These are phyloP conservation scores for Epinephelus coioides DNA, from an alignment of 2,797 vertebrate genomes.

Conservation along the genomic window DNA sequence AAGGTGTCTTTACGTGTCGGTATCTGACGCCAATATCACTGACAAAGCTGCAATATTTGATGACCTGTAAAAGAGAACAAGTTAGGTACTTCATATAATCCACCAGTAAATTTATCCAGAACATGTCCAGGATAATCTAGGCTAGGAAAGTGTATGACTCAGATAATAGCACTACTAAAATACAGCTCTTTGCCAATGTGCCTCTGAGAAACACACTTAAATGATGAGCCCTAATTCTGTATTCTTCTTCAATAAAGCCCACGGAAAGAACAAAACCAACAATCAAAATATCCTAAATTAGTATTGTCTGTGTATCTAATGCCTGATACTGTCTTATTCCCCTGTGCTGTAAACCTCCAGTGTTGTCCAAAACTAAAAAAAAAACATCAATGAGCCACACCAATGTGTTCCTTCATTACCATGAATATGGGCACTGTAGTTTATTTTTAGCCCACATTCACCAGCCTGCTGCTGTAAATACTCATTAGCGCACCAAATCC, in stretches of 20 bases:
- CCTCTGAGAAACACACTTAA: neutral
- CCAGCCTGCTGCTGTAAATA: slow-evolving; percentile 3
- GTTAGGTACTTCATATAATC: neutral
- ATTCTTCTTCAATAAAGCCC: neutral
- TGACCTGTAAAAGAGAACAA: too few relatives aligned
- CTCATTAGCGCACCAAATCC: slow-evolving; percentile 13
- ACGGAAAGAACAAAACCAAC: neutral
- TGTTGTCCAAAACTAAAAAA: neutral
- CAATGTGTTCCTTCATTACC: neutral
- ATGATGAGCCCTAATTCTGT: neutral
- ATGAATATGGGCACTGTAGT: neutral
- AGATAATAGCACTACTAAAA: neutral
- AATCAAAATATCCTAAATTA: neutral
- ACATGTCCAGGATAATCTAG: neutral
- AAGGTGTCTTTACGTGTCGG: too few relatives aligned
- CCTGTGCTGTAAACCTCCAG: neutral
- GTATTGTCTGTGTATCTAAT: neutral
- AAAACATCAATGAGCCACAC: slow-evolving; percentile 1
- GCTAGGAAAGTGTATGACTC: neutral
- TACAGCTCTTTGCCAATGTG: neutral
- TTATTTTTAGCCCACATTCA: slow-evolving; percentile 10
- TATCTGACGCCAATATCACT: too few relatives aligned
- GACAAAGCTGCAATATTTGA: too few relatives aligned
- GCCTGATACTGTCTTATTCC: neutral
- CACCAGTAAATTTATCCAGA: neutral